phyloP scores from a whole-genome alignment of 2,888 invertebrate species.

The Teleiodes luculella region DNA sequence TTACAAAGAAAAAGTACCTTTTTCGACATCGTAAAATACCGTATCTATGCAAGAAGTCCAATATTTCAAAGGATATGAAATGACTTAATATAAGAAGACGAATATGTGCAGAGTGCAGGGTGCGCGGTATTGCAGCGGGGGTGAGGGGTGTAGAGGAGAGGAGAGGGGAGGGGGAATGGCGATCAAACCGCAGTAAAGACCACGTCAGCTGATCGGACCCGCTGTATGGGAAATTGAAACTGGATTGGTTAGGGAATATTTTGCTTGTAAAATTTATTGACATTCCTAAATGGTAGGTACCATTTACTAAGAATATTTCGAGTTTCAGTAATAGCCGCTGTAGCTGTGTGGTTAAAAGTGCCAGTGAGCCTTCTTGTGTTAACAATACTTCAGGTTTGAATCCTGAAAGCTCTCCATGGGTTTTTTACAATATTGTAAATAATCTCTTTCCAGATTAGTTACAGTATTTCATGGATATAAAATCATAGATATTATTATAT shows the following conservation, averaged over 20 bases:
- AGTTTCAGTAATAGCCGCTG: too few relatives aligned
- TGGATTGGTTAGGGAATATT: neutral
- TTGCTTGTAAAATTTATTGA: neutral
- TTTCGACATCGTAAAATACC: neutral
- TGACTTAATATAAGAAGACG: conserved; percentile 5
- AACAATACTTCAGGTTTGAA: too few relatives aligned
- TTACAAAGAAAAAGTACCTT: neutral
- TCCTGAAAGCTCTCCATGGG: too few relatives aligned
- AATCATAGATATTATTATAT: too few relatives aligned
- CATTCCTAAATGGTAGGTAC: neutral
- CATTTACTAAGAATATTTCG: too few relatives aligned
- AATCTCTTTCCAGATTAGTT: too few relatives aligned
- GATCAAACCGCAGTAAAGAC: conserved; percentile 15
- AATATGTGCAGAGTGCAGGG: conserved; percentile 7
- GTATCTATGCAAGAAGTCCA: conserved; percentile 1
- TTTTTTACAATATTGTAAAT: too few relatives aligned
- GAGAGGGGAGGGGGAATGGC: neutral
- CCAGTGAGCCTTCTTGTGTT: too few relatives aligned
- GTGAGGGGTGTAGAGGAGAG: neutral
- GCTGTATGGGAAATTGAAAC: conserved; percentile 4
- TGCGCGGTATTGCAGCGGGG: conserved; percentile 1
- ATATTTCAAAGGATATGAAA: conserved; percentile 1
- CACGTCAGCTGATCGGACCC: conserved; percentile 9
- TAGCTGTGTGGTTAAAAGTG: too few relatives aligned
- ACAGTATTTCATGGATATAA: too few relatives aligned